A percentile compares a stretch with the other conserved stretches of the same genome.
These are phyloP conservation scores for Peromyscus leucopus DNA, from an alignment of 2,113 vertebrate genomes.

Conservation along the genomic window DNA sequence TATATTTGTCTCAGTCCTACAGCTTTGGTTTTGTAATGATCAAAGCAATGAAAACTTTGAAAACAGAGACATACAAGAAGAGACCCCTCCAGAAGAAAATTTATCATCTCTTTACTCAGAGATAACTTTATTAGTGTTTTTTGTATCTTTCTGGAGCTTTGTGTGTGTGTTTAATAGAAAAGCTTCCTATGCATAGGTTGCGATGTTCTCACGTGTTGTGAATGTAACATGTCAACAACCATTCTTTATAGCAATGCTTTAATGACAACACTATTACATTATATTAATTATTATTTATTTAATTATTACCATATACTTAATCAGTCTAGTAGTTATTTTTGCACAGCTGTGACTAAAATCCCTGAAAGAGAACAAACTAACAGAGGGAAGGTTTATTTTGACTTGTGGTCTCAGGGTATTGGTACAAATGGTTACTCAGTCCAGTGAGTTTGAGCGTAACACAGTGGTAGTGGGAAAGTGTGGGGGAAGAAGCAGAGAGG, in stretches of 20 bases:
- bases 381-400: background rate
- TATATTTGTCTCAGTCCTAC: background rate
- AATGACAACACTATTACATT: background rate
- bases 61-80: background rate
- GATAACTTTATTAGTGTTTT: background rate
- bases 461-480: background rate
- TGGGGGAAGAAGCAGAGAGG: background rate
- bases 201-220: background rate
- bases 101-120: background rate
- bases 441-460: background rate
- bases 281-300: background rate
- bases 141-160: slow-evolving; percentile 15
- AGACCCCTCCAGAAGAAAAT: background rate
- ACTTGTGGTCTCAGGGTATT: background rate
- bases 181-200: background rate
- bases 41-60: slow-evolving; percentile 35
- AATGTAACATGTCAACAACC: background rate
- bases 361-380: background rate
- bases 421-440: no score
- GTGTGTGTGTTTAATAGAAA: background rate
- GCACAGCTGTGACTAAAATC: background rate
- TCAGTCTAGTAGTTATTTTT: background rate
- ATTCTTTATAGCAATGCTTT: background rate
- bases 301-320: background rate
- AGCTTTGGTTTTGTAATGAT: slow-evolving; percentile 31